Evolutionary conservation across 2,113 vertebrate species (phyloP), one percentile per base, ranked within the genome.

Genomic region (Solea solea): DNA sequence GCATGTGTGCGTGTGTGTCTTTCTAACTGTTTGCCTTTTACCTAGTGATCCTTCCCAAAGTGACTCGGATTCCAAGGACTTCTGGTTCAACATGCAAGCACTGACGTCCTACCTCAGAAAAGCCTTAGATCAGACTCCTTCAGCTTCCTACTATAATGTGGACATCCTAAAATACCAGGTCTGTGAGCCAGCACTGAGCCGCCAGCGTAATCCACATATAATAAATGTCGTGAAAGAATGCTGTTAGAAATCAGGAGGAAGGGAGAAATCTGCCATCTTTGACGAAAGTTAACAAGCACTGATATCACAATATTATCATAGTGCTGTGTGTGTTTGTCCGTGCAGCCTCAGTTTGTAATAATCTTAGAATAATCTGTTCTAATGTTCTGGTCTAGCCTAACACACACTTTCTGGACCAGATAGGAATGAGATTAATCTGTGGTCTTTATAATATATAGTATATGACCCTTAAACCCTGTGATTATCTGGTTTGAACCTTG

Each of bases 101-200:
- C 93, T 98, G 91, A 98, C 94, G 53, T 78, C 96, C 92, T 98
- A 97, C 96, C 97, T 99, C 95, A 97, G 95, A 91, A 99, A 98
- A 87, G 86, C 95, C 64, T 95, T 95, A 16, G 97, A 99, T 72
- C 97, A 98, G 89, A 99, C 95, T 87, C 97, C 98, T 56, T 88
- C 95, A 70, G 95, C 97, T 61, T 97, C 97, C 71, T 99, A 98
- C 67, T 98, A 98, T 60, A 99, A 99, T n/a, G 95, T 98, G 77
- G 97, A 99, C 90, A 94, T 98, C 88, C 91, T 99, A 27, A 99
- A 99, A 78, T 99, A 99, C 91, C 98, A 99, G 97, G 98, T 99
- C 60, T 28, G 72, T 76, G 25, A 25, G 21, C 46, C 50, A n/a
- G 9, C 13, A 16, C 8, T 5, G 0, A 52, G 25, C n/a, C 9